phyloP scores from a whole-genome alignment of 92 coral and sea anemone genomes.

The Muricea muricata region DNA sequence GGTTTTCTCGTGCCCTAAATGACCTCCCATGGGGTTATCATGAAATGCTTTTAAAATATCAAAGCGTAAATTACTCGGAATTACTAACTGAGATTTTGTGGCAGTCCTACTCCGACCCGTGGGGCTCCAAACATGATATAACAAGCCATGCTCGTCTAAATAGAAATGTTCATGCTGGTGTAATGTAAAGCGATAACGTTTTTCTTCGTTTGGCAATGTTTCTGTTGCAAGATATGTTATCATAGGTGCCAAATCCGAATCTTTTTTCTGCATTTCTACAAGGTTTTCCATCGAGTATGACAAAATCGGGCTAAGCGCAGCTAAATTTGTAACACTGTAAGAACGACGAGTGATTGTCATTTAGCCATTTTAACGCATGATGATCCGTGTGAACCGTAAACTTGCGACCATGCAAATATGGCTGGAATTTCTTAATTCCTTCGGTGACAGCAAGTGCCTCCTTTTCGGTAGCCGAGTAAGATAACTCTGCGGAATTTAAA shows the following conservation, averaged over 20 bases:
- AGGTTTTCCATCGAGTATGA: conserved; percentile 1
- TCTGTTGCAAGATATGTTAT: conserved; percentile 50
- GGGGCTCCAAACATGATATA: conserved; percentile 16
- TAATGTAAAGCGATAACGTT: conserved; percentile 15
- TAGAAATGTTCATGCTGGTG: not conserved
- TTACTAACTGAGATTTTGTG: conserved; percentile 43
- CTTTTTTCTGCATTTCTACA: conserved; percentile 40
- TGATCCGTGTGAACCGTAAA: conserved; percentile 49
- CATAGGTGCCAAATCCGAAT: conserved; percentile 28
- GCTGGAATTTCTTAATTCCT: conserved; percentile 38
- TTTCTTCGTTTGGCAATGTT: conserved; percentile 39
- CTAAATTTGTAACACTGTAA: not conserved
- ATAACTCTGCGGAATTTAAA: conserved; percentile 49
- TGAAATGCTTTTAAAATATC: conserved; percentile 63
- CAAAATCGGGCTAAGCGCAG: too few species aligned
- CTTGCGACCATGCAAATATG: conserved; percentile 42
- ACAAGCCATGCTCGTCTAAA: not conserved
- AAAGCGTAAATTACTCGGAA: conserved; percentile 50
- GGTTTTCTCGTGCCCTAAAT: conserved; percentile 67
- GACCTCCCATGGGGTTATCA: conserved; percentile 65
- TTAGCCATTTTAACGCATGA: conserved; percentile 55
- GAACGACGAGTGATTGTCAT: conserved; percentile 33
- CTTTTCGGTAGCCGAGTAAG: conserved; percentile 63
- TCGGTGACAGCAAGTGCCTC: conserved; percentile 59
- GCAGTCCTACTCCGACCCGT: conserved; percentile 14